phyloP scores from a whole-genome alignment of 2,113 vertebrate genomes.

The Pomatorhinus ruficollis region DNA sequence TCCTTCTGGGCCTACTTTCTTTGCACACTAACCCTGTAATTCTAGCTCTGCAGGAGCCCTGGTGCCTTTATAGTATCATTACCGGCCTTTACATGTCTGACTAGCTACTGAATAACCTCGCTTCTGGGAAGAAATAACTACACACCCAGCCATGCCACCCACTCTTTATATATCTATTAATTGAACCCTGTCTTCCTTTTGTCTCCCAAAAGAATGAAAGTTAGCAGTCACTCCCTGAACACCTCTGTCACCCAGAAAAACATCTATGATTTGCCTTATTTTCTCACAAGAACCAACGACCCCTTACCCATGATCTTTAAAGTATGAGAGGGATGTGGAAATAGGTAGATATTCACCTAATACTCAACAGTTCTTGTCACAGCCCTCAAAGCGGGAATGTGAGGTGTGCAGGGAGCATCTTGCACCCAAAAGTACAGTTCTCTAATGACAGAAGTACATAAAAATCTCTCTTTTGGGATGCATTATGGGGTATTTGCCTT shows the following conservation, averaged over 20 bases:
- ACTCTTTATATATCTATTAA: neutral
- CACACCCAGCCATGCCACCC: neutral
- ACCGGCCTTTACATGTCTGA: neutral
- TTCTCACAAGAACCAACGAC: neutral
- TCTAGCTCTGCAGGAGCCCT: neutral
- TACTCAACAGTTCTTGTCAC: neutral
- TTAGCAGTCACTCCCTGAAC: neutral
- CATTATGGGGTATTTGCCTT: neutral
- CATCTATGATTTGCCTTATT: neutral
- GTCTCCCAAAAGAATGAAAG: neutral
- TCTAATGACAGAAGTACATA: neutral
- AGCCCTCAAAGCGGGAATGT: neutral
- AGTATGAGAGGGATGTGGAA: neutral
- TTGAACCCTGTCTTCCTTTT: neutral
- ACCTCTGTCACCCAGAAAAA: neutral
- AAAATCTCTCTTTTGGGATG: neutral
- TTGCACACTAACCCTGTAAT: conserved; percentile 31
- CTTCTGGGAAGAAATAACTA: neutral
- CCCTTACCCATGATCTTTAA: neutral
- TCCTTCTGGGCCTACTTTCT: conserved; percentile 9
- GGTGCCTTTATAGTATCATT: neutral
- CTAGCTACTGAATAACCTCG: neutral
- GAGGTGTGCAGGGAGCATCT: neutral
- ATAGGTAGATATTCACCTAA: neutral
- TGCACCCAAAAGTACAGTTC: neutral